phyloP scores from a whole-genome alignment of 2,113 vertebrate genomes.

The Monopterus albus region DNA sequence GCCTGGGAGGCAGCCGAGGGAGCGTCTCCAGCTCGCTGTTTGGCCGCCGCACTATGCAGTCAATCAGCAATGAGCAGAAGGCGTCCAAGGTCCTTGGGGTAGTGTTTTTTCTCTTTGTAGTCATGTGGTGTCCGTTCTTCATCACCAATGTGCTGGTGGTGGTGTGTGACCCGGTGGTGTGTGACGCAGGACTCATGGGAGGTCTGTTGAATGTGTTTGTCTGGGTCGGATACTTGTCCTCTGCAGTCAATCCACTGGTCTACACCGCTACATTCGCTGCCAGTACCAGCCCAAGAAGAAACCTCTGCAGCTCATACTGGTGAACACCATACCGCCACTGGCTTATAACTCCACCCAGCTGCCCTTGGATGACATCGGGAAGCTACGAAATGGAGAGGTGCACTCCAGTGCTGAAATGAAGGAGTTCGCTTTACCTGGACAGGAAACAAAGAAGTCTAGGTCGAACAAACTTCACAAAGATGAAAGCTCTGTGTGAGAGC shows the following conservation, averaged over 20 bases:
- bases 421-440: conserved; percentile 22
- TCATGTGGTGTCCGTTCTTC: conserved; percentile 99
- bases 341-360: conserved; percentile 89
- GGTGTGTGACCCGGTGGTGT: conserved; percentile 86
- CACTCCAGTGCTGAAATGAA: not conserved
- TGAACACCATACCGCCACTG: conserved; percentile 93
- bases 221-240: conserved; percentile 97
- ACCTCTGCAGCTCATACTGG: conserved; percentile 91
- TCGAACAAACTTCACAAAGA: conserved; percentile 23
- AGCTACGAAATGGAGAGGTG: conserved; percentile 76
- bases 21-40: conserved; percentile 62
- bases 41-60: conserved; percentile 91
- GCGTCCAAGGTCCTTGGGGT: conserved; percentile 97
- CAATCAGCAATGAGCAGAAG: conserved; percentile 96
- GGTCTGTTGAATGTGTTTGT: conserved; percentile 93
- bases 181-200: conserved; percentile 83
- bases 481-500: conserved; percentile 68
- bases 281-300: conserved; percentile 91
- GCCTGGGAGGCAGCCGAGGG: not conserved
- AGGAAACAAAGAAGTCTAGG: not conserved
- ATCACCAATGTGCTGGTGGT: conserved; percentile 95
- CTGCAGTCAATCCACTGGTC: conserved; percentile 93
- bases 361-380: conserved; percentile 78
- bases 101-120: conserved; percentile 96
- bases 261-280: conserved; percentile 95